These are phyloP conservation scores for Orthonychiurus folsomi DNA, from an alignment of 2,888 invertebrate species.

Conservation along the genomic window DNA sequence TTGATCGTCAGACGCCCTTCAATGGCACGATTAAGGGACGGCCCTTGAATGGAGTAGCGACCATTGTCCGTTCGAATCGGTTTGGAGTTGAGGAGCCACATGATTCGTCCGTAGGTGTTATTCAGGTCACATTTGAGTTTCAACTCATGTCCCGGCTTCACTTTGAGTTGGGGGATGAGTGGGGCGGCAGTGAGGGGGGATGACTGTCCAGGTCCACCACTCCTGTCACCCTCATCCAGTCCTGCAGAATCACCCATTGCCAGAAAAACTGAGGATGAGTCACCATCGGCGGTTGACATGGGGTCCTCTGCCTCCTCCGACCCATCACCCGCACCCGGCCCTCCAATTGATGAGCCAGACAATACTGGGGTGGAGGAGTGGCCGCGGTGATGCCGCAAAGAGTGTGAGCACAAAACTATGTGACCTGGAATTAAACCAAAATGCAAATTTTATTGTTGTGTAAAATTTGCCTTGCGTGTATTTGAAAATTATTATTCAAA, in stretches of 20 bases:
- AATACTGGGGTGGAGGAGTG: conserved; percentile 30
- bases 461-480: too few relatives aligned
- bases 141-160: conserved; percentile 40
- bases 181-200: not conserved
- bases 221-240: not conserved
- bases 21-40: conserved; percentile 33
- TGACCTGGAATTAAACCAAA: conserved; percentile 36
- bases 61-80: conserved; percentile 39
- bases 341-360: not conserved
- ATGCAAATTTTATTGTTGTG: too few relatives aligned
- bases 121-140: conserved; percentile 40
- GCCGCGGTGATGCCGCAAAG: conserved; percentile 38
- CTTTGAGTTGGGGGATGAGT: conserved; percentile 24
- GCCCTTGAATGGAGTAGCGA: conserved; percentile 39
- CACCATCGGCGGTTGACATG: not conserved
- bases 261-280: conserved; percentile 7
- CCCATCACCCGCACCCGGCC: not conserved
- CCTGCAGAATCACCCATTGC: not conserved
- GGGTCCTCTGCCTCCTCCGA: not conserved
- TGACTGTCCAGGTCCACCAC: not conserved
- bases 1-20: conserved; percentile 40
- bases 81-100: conserved; percentile 38
- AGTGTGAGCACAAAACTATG: conserved; percentile 40
- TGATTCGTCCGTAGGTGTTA: conserved; percentile 39
- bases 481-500: too few relatives aligned